Base-by-base conservation (phyloP, 2,113 vertebrate species). In the Galeopterus variegatus region DNA sequence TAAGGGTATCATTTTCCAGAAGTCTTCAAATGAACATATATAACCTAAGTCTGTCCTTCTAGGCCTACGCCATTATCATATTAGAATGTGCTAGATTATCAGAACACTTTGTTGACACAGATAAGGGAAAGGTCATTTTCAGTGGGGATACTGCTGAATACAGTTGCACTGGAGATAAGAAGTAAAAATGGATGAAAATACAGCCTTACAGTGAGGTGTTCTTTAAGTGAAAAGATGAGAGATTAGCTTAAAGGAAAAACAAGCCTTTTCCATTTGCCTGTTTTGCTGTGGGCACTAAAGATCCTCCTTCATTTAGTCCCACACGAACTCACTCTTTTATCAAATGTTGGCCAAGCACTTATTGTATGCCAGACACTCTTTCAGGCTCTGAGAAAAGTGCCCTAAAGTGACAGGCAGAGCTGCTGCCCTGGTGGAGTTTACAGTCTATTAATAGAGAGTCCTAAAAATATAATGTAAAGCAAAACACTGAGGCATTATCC, bases 151-250 rank as follows among this genome's bases (percentile, higher is more conserved):
- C 31, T 60, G n/a, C 5, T 48, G 4, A 79, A 19, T 23, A 56
- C 17, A 73, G 6, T 12, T 50, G 11, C 1, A 19, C 17, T 64
- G 6, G 14, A 94, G 4, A 1, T 56, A 60, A 45, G 36, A 75
- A 12, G 28, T 8, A 62, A 54, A 94, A 33, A 11, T 33, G 24
- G 3, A 36, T 80, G 45, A 90, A 26, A 94, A 52, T 24, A 8
- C 4, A 50, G 6, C 7, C 8, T 0, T 21, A 26, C 2, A 3
- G 26, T 62, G 8, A 45, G 7, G 31, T 1, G 6, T 5, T 64
- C 13, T 13, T 21, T 62, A 67, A n/a, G 17, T 31, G 36, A 76
- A 75, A 45, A 45, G 0, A 31, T 33, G 26, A 56, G 12, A 48
- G 0, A 28, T 1, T 15, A 4, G 8, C n/a, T 36, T 13, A 79